A percentile compares a stretch with the other conserved stretches of the same genome.
Conservation (phyloP, 2,113 vertebrate genomes). For the Chloebia gouldiae region DNA sequence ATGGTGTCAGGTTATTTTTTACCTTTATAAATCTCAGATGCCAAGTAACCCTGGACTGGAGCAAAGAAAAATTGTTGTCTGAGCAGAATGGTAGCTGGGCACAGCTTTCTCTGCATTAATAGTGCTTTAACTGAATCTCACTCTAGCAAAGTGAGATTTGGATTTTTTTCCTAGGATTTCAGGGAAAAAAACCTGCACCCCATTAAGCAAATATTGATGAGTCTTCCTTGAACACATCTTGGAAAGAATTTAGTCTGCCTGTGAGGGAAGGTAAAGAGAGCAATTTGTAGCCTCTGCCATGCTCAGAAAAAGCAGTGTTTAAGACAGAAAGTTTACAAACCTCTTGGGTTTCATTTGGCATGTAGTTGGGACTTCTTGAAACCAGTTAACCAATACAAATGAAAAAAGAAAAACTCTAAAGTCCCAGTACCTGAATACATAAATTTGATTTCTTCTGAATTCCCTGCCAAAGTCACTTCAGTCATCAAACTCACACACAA, state of each 20-base stretch:
- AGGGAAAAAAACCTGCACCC: neutral
- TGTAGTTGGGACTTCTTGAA: neutral
- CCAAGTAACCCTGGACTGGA: neutral
- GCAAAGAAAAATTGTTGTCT: neutral
- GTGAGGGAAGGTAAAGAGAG: neutral
- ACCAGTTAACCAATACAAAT: neutral
- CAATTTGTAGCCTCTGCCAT: neutral
- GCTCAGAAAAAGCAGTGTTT: neutral
- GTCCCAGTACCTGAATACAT: neutral
- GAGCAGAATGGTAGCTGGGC: neutral
- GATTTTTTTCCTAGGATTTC: neutral
- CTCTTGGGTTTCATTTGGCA: neutral
- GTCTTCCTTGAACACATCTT: neutral
- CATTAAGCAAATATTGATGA: neutral
- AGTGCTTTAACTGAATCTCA: neutral
- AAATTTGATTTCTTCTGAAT: neutral
- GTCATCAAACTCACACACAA: slow-evolving; percentile 30
- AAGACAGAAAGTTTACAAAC: neutral
- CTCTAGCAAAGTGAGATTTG: neutral
- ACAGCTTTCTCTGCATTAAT: neutral
- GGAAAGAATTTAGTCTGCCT: neutral
- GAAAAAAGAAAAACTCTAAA: neutral
- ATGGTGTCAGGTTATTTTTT: neutral
- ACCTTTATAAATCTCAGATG: neutral
- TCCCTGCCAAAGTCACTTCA: slow-evolving; percentile 42